Evolutionary conservation across 2,113 vertebrate genomes (phyloP).

Genomic region (Etia nguti): DNA sequence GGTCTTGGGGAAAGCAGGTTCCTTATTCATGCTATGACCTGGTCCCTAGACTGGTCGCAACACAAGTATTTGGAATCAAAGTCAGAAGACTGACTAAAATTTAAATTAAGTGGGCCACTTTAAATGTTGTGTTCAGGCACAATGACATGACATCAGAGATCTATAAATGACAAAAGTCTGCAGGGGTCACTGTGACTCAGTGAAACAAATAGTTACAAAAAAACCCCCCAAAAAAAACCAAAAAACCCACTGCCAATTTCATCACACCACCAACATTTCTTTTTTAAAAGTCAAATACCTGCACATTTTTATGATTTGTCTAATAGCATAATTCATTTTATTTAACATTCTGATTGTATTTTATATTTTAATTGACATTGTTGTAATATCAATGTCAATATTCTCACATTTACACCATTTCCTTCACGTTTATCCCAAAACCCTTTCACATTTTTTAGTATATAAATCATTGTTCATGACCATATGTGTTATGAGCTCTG

Average conservation of each 20-base stretch:
- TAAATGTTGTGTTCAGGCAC: not conserved
- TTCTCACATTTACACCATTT: no score
- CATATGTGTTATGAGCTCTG: no score
- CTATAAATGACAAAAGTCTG: not conserved
- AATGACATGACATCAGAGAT: not conserved
- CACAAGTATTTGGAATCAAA: no score
- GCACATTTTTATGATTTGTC: not conserved
- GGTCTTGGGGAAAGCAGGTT: no score
- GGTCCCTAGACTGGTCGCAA: no score
- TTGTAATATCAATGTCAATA: not conserved
- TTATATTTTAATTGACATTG: not conserved
- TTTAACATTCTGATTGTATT: not conserved
- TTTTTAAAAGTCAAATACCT: not conserved
- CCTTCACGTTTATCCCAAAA: no score
- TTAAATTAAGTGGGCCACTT: not conserved
- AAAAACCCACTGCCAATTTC: not conserved
- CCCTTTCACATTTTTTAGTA: no score
- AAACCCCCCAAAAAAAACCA: no score
- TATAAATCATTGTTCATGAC: no score
- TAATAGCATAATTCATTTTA: not conserved
- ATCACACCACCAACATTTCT: not conserved
- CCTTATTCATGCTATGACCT: no score
- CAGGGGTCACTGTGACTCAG: not conserved
- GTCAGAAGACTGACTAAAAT: not conserved
- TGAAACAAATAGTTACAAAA: rapidly evolving